Evolutionary conservation across 2,113 vertebrate genomes (phyloP), one percentile per base, ranked within the genome.

Genomic region (Paramisgurnus dabryanus): DNA sequence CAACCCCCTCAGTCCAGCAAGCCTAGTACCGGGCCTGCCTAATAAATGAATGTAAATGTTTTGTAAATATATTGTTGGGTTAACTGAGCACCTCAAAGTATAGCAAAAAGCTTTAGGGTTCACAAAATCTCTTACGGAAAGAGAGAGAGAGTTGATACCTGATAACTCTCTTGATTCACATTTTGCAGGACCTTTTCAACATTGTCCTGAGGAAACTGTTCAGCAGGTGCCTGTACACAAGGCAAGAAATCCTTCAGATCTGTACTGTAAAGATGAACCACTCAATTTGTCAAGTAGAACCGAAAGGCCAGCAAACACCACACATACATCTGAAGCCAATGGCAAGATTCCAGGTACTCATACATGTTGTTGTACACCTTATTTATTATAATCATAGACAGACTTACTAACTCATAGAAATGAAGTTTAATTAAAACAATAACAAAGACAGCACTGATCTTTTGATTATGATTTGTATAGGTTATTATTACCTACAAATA

Each of bases 341-440:
- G 93, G 93, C n/a, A 91, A 88, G 67, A 89, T 94, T n/a, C 85
- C 92, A 89, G 92, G 93, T 93, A 84, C 17, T 17, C 12, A 76
- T 4, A 3, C 55, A 58, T 58, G 55, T 58, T 57, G 55, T 57
- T 57, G 6, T 17, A 57, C 4, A 57, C 6, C 5, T n/a, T n/a
- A 57, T 34, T 34, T 34, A 34, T 34, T 34, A 34, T 34, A 34
- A 34, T 34, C 27, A 34, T 34, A 34, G 27, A 34, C 27, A 34
- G 27, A 34, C 27, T 34, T 34, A 34, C 27, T 34, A 34, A 34
- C 27, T 34, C 27, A 34, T 34, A 34, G 27, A 34, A 34, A 34
- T 3, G 27, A 34, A 34, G 27, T 34, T 2, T 34, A 34, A 34
- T 34, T 2, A 34, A 34, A 34, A 34, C 1, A 34, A 34, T 34